A percentile compares a stretch with the other conserved stretches of the same genome.
Evolutionary conservation across 1,140 invertebrate species (phyloP).

Genomic region (Agrypnia vestita): DNA sequence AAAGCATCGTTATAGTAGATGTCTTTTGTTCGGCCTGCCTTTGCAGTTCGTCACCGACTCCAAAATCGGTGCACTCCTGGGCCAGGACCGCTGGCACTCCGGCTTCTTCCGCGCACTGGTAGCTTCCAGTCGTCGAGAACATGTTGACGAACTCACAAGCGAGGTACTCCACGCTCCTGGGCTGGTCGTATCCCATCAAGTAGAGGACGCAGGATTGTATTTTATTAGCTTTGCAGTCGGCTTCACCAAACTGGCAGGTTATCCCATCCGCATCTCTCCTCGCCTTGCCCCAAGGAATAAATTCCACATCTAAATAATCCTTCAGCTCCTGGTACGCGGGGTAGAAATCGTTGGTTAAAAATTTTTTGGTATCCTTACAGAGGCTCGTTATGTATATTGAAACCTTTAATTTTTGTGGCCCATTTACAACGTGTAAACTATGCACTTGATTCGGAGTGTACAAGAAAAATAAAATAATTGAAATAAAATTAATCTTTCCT

Average conservation of each 20-base stretch:
- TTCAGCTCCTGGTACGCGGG: slow-evolving; percentile 63
- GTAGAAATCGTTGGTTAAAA: slow-evolving; percentile 63
- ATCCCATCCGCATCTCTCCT: slow-evolving; percentile 56
- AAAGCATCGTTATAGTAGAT: slow-evolving; percentile 28
- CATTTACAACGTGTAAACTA: slow-evolving; percentile 17
- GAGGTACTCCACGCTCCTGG: slow-evolving; percentile 66
- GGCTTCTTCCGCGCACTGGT: slow-evolving; percentile 43
- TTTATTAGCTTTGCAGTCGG: slow-evolving; percentile 67
- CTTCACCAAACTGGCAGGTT: slow-evolving; percentile 63
- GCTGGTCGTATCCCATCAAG: slow-evolving; percentile 62
- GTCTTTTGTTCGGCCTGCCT: slow-evolving; percentile 41
- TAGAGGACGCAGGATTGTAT: slow-evolving; percentile 67
- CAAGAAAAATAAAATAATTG: neutral
- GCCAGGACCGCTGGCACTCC: slow-evolving; percentile 12
- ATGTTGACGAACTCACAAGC: slow-evolving; percentile 64
- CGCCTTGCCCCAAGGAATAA: slow-evolving; percentile 67
- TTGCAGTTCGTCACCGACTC: slow-evolving; percentile 36
- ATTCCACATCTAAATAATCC: slow-evolving; percentile 65
- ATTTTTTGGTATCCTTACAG: slow-evolving; percentile 63
- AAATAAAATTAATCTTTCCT: neutral
- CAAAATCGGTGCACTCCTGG: slow-evolving; percentile 43
- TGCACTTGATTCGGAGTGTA: neutral
- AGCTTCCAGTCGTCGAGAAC: slow-evolving; percentile 44
- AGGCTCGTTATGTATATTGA: slow-evolving; percentile 64
- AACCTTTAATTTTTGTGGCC: slow-evolving; percentile 64